Base-by-base conservation (phyloP, 2,888 invertebrate genomes). In the Microplitis deprimator region DNA sequence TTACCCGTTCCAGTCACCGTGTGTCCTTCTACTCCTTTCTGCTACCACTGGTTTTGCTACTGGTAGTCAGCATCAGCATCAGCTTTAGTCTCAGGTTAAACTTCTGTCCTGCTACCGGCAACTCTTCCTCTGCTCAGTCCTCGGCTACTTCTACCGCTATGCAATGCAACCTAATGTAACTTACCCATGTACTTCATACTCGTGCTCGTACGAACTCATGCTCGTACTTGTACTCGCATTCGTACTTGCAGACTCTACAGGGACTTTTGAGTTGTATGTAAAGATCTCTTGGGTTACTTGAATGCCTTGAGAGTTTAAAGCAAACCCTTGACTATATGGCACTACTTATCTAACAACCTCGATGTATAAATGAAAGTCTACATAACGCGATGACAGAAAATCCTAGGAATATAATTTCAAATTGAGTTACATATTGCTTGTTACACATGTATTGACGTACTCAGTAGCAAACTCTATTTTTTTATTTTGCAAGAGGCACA, bases 71-170 rank as follows among this genome's bases (percentile, higher is more conserved):
- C 50, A 13, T 50, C 13, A 50, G 50, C 50, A 3, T 50, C 13
- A 50, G 50, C 50, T 13, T 50, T 50, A 50, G 50, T 50, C 29
- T 29, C 29, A 29, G 29, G 29, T 29, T 29, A 29, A 29, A 29
- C 29, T 29, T 29, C 29, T 29, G 29, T 29, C 29, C 29, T 29
- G 29, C 29, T 29, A 29, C 29, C 29, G 29, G 29, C 29, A 29
- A 29, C 29, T 29, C 29, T 29, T 29, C 29, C 29, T 29, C 29
- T 29, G 86, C 84, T 87, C 86, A 86, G 86, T 85, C 85, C 86
- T 86, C 85, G 84, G 85, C 83, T 84, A 84, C 83, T 86, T 83
- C 50, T 50, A 50, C 50, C 50, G 50, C 50, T 50, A 50, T 50
- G 13, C 50, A 13, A 50, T 50, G 50, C 50, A 50, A 50, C 13